These are phyloP conservation scores for Pyrocephalus nanus DNA, from an alignment of 2,797 vertebrate species.

Conservation along the genomic window DNA sequence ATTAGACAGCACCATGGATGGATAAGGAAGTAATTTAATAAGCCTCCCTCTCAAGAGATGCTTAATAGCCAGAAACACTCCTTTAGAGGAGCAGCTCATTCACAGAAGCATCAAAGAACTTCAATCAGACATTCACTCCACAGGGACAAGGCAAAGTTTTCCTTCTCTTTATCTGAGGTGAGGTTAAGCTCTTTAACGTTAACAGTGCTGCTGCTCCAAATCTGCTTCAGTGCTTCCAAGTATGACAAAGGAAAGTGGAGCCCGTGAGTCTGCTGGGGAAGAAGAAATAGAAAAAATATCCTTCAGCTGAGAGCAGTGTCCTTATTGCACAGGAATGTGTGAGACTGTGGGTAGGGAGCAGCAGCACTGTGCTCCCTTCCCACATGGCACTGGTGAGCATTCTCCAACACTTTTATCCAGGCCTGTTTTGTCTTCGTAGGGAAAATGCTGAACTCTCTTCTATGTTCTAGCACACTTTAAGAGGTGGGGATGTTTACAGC, in stretches of 20 bases:
- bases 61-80: neutral
- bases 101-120: conserved; percentile 56
- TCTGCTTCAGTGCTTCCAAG: conserved; percentile 82
- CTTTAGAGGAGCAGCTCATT: neutral
- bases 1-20: neutral
- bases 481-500: neutral
- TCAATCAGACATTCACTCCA: conserved; percentile 80
- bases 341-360: neutral
- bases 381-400: neutral
- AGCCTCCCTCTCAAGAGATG: neutral
- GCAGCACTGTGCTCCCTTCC: neutral
- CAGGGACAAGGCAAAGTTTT: conserved; percentile 80
- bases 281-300: neutral
- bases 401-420: neutral
- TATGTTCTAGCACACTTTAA: rapidly evolving
- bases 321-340: rapidly evolving
- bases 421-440: neutral
- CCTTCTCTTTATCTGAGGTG: conserved; percentile 74
- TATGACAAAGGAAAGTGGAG: conserved; percentile 86
- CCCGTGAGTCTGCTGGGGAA: conserved; percentile 72
- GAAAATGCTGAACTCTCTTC: neutral
- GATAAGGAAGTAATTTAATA: neutral
- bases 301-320: neutral
- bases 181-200: conserved; percentile 74
- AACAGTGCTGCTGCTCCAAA: conserved; percentile 74